Evolutionary conservation across 1,140 invertebrate species (phyloP).

Genomic region (Tetragnatha versicolor): DNA sequence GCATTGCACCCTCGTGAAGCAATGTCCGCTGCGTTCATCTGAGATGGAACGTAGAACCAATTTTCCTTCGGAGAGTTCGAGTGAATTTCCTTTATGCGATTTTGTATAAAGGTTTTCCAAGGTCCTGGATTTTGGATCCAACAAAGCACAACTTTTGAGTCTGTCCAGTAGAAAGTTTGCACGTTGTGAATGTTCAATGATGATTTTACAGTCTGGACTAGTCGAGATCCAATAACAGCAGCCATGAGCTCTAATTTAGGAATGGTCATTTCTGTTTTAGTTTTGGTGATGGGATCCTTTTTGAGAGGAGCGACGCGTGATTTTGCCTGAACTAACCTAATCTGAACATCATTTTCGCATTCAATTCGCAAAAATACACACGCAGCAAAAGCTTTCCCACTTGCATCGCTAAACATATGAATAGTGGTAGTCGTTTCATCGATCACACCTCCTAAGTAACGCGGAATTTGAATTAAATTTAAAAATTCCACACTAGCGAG

Average conservation of each 20-base stretch:
- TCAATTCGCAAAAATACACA: neutral
- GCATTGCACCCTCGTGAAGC: neutral
- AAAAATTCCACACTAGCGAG: neutral
- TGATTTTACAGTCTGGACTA: neutral
- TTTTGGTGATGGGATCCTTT: neutral
- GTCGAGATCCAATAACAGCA: neutral
- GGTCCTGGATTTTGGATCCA: neutral
- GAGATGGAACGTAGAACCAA: neutral
- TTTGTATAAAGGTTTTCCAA: neutral
- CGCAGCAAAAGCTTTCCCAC: neutral
- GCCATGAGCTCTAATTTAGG: neutral
- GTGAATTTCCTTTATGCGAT: neutral
- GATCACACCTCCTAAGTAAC: neutral
- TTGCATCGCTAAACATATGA: slow-evolving; percentile 2
- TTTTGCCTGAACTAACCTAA: neutral
- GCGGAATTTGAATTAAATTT: slow-evolving; percentile 16
- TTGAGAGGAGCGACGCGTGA: neutral
- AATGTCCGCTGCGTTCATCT: neutral
- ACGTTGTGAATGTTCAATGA: neutral
- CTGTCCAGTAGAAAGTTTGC: neutral
- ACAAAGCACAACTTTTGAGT: neutral
- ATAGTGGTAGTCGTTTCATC: neutral
- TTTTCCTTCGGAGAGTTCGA: neutral
- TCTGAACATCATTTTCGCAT: neutral
- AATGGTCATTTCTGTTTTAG: neutral